Evolutionary conservation across 2,113 vertebrate genomes (phyloP).

Genomic region (Microcebus jonahi): DNA sequence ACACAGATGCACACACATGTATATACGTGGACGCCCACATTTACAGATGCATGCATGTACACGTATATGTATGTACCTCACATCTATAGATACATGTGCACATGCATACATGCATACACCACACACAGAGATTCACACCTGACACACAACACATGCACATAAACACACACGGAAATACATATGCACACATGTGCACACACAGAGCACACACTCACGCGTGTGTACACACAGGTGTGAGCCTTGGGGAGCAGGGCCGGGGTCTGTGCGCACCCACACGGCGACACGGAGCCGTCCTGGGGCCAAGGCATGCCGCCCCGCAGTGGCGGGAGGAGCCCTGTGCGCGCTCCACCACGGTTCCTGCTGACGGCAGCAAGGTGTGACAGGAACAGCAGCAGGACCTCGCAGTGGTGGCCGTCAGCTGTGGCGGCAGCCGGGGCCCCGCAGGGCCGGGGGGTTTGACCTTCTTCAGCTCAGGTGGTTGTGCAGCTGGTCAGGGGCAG

Average conservation of each 20-base stretch:
- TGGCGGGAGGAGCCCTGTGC: background rate
- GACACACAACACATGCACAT: background rate
- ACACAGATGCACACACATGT: background rate
- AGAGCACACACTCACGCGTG: background rate
- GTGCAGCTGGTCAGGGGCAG: no score
- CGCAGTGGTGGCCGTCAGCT: background rate
- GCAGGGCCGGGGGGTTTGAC: no score
- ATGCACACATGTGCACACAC: no score
- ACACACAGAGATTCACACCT: background rate
- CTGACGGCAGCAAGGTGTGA: background rate
- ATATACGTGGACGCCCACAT: accelerated
- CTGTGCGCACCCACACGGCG: no score
- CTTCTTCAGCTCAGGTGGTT: background rate
- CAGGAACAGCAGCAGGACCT: background rate
- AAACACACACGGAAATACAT: no score
- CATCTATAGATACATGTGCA: no score
- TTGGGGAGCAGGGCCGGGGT: background rate
- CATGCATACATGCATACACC: background rate
- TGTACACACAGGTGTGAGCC: background rate
- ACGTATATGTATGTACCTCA: accelerated
- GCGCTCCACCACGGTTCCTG: background rate
- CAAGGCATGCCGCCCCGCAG: accelerated
- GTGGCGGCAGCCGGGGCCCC: no score
- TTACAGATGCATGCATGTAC: accelerated
- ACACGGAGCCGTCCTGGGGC: background rate